Base-by-base conservation (phyloP, 1,140 invertebrate species). In the Tetraneura akinire region DNA sequence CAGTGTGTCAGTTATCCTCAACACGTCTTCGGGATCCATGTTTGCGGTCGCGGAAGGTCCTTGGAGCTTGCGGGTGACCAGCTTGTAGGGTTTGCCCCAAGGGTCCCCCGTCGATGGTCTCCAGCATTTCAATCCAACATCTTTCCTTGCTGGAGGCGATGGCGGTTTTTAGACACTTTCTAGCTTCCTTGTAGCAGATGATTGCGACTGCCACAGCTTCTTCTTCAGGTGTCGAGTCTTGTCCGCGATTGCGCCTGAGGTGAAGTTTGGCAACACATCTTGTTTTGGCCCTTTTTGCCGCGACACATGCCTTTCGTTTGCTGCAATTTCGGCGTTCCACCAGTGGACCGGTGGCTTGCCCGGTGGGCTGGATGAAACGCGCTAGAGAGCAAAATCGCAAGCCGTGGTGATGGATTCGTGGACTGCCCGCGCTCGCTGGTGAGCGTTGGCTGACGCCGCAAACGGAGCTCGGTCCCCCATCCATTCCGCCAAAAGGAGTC, bases 131-230 rank as follows among this genome's bases (percentile, higher is more conserved):
- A 14, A 16, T 51, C 42, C 70, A 73, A 45, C 47, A 45, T 73
- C 70, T 73, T 26, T 73, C 47, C 16, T 73, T 73, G 49, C 70
- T 73, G 6, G 1, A 42, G 14, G 37, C 37, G 47, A 73, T 73
- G 37, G 49, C 23, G 23, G 32, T 13, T 45, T 47, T 49, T 21
- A 26, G 70, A 14, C 26, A 26, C 70, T 73, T 73, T 49, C 47
- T 73, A 3, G 26, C 18, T 32, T 49, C 42, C 14, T 73, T 73
- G 45, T 47, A 47, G 11, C 45, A 14, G 10, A 10, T 47, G 13
- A 4, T 23, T 26, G 55, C 10, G 9, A 2, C 23, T 23, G 11
- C n/a, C 13, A 5, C 53, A 23, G n/a, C 9, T 55, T 55, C 53
- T 9, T 55, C 53, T 55, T 23, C 53, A 0, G 4, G 1, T 9